Conservation (phyloP, 2,888 invertebrate species). For the Caenorhabditis sp. region DNA sequence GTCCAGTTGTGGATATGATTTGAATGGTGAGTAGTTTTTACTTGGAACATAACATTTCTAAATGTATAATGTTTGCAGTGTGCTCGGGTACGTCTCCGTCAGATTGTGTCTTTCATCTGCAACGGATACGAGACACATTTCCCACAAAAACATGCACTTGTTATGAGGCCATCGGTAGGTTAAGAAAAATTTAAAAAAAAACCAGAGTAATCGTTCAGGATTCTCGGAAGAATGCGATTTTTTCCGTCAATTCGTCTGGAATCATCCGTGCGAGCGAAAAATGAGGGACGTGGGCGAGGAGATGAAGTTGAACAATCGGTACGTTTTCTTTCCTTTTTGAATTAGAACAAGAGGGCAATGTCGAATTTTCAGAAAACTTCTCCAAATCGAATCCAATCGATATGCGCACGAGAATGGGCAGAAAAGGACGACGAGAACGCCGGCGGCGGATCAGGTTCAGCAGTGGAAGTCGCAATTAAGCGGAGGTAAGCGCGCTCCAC, state of each 20-base stretch:
- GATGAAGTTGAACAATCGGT: conserved; percentile 33
- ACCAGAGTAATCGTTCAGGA: conserved; percentile 37
- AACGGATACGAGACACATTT: conserved; percentile 49
- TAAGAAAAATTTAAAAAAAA: background rate
- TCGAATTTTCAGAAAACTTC: background rate
- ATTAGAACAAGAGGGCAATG: too few relatives aligned
- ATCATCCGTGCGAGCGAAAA: conserved; percentile 65
- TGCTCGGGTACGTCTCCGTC: conserved; percentile 63
- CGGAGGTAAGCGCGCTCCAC: too few relatives aligned
- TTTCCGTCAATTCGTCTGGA: conserved; percentile 65
- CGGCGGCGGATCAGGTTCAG: conserved; percentile 59
- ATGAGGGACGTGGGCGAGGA: conserved; percentile 58
- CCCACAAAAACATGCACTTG: conserved; percentile 56
- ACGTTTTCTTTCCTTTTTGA: background rate
- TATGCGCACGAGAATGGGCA: background rate
- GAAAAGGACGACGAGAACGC: conserved; percentile 58
- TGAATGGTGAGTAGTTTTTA: conserved; percentile 44
- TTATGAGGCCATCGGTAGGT: conserved; percentile 60
- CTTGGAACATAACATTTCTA: too few relatives aligned
- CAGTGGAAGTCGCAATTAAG: conserved; percentile 61
- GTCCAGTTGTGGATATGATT: conserved; percentile 58
- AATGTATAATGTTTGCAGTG: too few relatives aligned
- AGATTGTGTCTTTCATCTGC: conserved; percentile 63
- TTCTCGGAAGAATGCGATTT: conserved; percentile 63
- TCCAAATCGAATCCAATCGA: conserved; percentile 15